These are phyloP conservation scores for Drosophila quasianomalipes DNA, from an alignment of 2,888 invertebrate genomes.

Conservation along the genomic window DNA sequence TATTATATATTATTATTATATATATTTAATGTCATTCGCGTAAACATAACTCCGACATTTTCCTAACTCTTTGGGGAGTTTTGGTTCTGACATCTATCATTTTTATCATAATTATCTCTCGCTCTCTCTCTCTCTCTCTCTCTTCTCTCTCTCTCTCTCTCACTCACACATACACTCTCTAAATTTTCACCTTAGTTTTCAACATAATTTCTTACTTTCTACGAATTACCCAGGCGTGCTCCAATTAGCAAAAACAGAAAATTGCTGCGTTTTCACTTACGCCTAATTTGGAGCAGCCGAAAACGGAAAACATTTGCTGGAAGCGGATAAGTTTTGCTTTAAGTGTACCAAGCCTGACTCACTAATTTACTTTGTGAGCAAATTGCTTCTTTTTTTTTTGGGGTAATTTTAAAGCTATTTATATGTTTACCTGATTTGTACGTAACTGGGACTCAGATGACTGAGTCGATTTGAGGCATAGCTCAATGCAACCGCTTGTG, in stretches of 20 bases:
- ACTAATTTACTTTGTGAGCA: background rate
- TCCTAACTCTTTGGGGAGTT: background rate
- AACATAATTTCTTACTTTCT: background rate
- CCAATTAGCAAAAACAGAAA: background rate
- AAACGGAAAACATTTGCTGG: background rate
- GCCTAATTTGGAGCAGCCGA: background rate
- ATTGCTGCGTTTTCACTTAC: background rate
- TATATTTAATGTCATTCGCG: background rate
- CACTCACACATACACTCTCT: too few species aligned
- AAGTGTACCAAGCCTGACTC: background rate
- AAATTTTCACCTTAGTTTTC: too few species aligned
- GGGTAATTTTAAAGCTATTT: background rate
- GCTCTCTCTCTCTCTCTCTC: too few species aligned
- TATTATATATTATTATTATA: too few species aligned
- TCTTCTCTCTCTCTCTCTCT: too few species aligned
- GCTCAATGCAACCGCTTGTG: conserved; percentile 81
- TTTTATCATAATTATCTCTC: too few species aligned
- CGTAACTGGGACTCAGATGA: conserved; percentile 80
- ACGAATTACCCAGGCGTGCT: background rate
- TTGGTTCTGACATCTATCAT: too few species aligned
- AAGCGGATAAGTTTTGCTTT: background rate
- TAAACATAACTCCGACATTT: background rate
- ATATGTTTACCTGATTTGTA: conserved; percentile 79
- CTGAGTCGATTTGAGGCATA: conserved; percentile 79
- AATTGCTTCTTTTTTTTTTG: background rate